Evolutionary conservation across 2,888 invertebrate genomes (phyloP).

Genomic region (Chrysolina haemoptera): DNA sequence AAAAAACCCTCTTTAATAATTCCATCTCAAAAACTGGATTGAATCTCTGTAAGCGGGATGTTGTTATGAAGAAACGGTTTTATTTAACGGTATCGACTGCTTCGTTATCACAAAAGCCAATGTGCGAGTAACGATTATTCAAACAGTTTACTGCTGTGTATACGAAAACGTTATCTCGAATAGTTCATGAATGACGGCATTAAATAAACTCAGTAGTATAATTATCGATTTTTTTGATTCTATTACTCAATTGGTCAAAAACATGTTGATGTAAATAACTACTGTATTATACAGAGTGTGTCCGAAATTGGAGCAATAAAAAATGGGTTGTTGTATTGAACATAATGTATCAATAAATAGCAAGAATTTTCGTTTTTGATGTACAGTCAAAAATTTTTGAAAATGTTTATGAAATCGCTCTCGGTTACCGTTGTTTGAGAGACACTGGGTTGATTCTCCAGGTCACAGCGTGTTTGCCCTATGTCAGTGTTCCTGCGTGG

Average conservation of each 20-base stretch:
- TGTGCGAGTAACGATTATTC: not conserved
- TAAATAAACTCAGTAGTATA: not conserved
- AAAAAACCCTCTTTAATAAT: not conserved
- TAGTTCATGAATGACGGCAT: not conserved
- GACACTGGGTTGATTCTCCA: no score
- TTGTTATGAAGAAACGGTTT: not conserved
- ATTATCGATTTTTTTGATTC: not conserved
- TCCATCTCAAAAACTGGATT: not conserved
- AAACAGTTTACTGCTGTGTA: not conserved
- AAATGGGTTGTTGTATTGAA: no score
- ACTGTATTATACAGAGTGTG: no score
- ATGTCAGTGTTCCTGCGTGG: no score
- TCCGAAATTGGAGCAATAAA: no score
- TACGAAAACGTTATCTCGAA: not conserved
- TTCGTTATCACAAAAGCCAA: not conserved
- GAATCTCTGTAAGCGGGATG: not conserved
- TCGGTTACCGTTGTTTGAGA: no score
- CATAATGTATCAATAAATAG: no score
- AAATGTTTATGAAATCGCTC: no score
- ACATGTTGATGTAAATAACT: not conserved
- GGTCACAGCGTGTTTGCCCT: no score
- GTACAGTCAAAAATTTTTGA: no score
- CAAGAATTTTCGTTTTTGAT: no score
- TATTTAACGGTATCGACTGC: no score
- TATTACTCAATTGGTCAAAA: not conserved